Conservation (phyloP, 2,113 vertebrate species). For the Camelus bactrianus region DNA sequence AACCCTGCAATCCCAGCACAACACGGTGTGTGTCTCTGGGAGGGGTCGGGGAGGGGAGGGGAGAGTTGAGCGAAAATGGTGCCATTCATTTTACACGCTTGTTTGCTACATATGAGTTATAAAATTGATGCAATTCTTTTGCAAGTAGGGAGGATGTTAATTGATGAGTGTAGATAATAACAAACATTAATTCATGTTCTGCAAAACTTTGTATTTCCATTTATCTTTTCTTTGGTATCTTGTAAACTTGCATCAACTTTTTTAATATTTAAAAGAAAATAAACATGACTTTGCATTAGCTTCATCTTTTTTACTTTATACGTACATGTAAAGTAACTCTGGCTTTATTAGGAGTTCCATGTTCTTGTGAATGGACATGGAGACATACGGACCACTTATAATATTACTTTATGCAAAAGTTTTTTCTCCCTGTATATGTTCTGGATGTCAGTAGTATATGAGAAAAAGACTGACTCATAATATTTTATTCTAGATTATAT, state of each 20-base stretch:
- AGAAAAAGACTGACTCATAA: not conserved
- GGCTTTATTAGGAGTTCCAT: not conserved
- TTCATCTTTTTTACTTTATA: slow-evolving; percentile 3
- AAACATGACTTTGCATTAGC: not conserved
- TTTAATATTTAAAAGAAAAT: not conserved
- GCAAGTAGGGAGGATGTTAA: not conserved
- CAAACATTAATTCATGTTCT: not conserved
- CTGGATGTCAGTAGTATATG: not conserved
- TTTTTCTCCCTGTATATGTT: not conserved
- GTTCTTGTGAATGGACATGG: not conserved
- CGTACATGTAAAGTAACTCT: not conserved
- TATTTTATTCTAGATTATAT: not conserved
- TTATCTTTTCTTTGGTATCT: not conserved
- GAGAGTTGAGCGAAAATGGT: not conserved
- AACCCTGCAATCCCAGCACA: not conserved
- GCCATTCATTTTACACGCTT: not conserved
- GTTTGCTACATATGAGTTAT: not conserved
- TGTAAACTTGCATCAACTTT: not conserved
- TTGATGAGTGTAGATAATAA: not conserved
- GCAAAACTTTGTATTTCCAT: not conserved
- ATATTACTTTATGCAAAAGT: not conserved
- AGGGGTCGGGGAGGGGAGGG: rapidly evolving
- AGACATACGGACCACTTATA: not conserved
- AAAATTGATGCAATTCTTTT: not conserved
- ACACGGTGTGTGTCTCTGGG: too few species aligned